These are phyloP conservation scores for Drosophila rhopaloa DNA, from an alignment of 1,140 invertebrate genomes.

Conservation along the genomic window DNA sequence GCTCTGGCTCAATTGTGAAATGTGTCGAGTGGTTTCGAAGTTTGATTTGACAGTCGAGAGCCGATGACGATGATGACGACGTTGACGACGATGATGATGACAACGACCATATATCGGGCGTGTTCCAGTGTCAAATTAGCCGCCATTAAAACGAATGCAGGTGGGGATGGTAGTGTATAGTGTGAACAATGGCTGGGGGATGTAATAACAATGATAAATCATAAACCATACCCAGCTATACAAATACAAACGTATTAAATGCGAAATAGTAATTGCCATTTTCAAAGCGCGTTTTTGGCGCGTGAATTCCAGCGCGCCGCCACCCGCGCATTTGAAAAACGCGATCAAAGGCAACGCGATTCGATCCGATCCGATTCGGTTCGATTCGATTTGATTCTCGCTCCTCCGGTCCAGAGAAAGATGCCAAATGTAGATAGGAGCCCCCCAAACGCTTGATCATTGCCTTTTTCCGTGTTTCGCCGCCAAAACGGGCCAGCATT, in stretches of 20 bases:
- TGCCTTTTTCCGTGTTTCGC: slow-evolving; percentile 72
- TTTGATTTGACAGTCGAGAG: slow-evolving; percentile 70
- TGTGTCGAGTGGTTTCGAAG: slow-evolving; percentile 68
- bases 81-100: slow-evolving; percentile 34
- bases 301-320: slow-evolving; percentile 52
- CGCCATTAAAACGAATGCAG: slow-evolving; percentile 51
- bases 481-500: slow-evolving; percentile 58
- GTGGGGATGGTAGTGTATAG: not conserved
- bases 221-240: slow-evolving; percentile 53
- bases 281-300: slow-evolving; percentile 36
- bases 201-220: slow-evolving; percentile 69
- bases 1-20: slow-evolving; percentile 59
- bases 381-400: slow-evolving; percentile 1
- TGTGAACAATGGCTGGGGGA: not conserved
- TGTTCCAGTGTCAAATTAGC: slow-evolving; percentile 75
- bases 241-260: slow-evolving; percentile 15
- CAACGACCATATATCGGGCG: slow-evolving; percentile 52
- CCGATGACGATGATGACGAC: not conserved
- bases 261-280: slow-evolving; percentile 49
- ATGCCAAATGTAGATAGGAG: slow-evolving; percentile 65
- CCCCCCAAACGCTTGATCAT: slow-evolving; percentile 43
- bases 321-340: slow-evolving; percentile 50
- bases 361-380: slow-evolving; percentile 10
- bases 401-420: slow-evolving; percentile 37
- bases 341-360: slow-evolving; percentile 69